Evolutionary conservation across 2,888 invertebrate genomes (phyloP), one percentile per base, ranked within the genome.

Genomic region (Melolontha melolontha): DNA sequence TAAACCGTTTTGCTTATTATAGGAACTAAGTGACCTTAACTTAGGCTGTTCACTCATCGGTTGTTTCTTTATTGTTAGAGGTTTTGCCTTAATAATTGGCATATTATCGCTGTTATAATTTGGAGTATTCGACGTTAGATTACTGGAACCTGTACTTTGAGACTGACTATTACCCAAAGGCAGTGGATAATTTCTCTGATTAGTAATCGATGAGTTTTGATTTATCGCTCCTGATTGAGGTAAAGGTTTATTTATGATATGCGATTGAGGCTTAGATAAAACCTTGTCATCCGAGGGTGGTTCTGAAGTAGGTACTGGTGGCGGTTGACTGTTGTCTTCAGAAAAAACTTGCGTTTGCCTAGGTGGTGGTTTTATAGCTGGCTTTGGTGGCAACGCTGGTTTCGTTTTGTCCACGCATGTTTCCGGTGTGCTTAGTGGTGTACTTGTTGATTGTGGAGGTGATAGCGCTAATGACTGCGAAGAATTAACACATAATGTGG

Each of bases 341-440:
- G 34, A 49, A 11, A 70, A 22, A 22, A 76, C 70, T 72, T 80
- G 81, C 6, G 81, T 84, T 77, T 86, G 87, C 67, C 87, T 79
- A 0, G 87, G 87, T 0, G 87, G 87, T 12, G 87, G 86, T 72
- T 87, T 89, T 57, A 91, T 87, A 14, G 89, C 88, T 54, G 95
- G 96, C 84, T 95, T 96, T 8, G 93, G 93, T 70, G 93, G 94
- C 80, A 94, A 81, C 1, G 94, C 93, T 0, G 94, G 94, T 80
- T 93, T 91, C 42, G 85, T 85, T 78, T 87, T 88, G 75, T 88
- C 88, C 5, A 84, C 73, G 68, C 85, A 85, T 70, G 85, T 85
- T 44, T 82, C 80, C 5, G 89, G 87, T 8, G 86, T 87, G 2
- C 85, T 83, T 41, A 87, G 74, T 2, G 89, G 88, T 1, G 89